Percentiles rank a stretch among this genome's conserved stretches.
phyloP scores from a whole-genome alignment of 2,113 vertebrate species.

The Pipra filicauda region DNA sequence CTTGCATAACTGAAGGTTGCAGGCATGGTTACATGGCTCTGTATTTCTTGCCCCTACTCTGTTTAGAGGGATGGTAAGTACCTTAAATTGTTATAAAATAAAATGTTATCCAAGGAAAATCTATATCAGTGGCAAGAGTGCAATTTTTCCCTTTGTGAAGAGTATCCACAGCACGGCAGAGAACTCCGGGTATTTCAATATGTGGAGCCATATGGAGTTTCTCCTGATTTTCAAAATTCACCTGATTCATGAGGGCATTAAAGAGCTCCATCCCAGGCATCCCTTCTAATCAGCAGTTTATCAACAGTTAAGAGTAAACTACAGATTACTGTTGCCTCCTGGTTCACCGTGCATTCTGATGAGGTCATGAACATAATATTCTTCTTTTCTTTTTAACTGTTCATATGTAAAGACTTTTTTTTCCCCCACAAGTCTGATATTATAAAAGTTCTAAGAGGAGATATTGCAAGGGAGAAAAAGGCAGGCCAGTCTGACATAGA shows the following conservation, averaged over 20 bases:
- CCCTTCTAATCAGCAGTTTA: background rate
- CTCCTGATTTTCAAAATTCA: background rate
- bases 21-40: background rate
- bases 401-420: background rate
- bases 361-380: background rate
- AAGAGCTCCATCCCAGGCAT: background rate
- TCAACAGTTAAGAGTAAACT: background rate
- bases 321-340: rapidly evolving
- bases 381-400: background rate
- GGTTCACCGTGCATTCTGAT: background rate
- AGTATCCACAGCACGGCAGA: background rate
- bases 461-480: background rate
- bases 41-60: background rate
- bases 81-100: background rate
- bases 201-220: background rate
- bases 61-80: background rate
- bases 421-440: rapidly evolving
- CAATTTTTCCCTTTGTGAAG: background rate
- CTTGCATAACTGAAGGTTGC: background rate
- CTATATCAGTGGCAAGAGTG: background rate
- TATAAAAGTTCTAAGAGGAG: background rate
- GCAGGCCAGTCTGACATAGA: rapidly evolving
- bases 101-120: background rate
- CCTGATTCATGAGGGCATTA: background rate
- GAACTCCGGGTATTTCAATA: background rate